Base-by-base conservation (phyloP, 2,113 vertebrate species). In the Toxotes jaculatrix region DNA sequence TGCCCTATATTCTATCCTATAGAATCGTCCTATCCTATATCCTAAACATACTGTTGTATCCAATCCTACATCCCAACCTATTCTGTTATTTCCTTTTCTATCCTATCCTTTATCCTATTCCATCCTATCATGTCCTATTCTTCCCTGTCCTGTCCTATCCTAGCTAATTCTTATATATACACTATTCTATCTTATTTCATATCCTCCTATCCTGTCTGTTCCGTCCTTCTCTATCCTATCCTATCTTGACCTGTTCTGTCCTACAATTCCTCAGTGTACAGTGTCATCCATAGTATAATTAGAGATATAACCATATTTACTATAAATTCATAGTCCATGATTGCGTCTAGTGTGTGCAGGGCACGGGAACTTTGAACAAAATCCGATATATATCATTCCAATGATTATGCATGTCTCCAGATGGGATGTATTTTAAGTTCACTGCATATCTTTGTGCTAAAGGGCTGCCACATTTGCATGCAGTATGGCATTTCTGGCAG, bases 391-490 rank as follows among this genome's bases (percentile, higher is more conserved):
- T 36, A 60, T 85, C 66, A 65, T 79, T 64, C 61, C 17, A 17
- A 13, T 84, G 62, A 83, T 72, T 72, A 71, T 73, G 36, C 66
- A 40, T 59, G 34, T 65, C 43, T 90, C 86, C 92, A 93, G 89
- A 88, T 93, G 89, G 87, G 80, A 88, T 77, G 69, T 53, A 62
- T 77, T 90, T 88, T 80, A 89, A 92, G 88, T 77, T 78, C 31
- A 77, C 82, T 84, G 85, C 63, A 76, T 45, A 83, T 86, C 77
- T 90, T 71, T 56, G 63, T 47, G 74, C 87, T 80, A 81, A 92
- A 91, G 85, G 84, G 86, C 84, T 83, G 61, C 42, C 70, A 83
- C 69, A 91, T 95, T 93, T 93, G 82, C 91, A 93, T 92, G 77
- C 83, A 86, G 80, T 87, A 86, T 87, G 78, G 83, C 53, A 31